A percentile compares a stretch with the other conserved stretches of the same genome.
Evolutionary conservation across 2,888 invertebrate species (phyloP).

Genomic region (Andrena flavipes): DNA sequence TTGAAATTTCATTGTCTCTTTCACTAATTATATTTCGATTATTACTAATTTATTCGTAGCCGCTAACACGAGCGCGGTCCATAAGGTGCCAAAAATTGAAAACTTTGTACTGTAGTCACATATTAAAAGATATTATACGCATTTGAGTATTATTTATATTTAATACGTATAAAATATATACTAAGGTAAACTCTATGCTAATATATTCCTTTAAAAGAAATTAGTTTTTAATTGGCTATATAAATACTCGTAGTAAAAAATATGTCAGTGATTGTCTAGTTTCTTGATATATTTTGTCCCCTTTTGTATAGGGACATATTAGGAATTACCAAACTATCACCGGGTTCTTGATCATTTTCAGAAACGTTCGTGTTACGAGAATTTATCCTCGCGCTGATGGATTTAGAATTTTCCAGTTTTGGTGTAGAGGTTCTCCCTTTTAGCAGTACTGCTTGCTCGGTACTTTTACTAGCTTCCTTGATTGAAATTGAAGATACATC

Average conservation of each 20-base stretch:
- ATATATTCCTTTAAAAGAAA: constrained; percentile 13
- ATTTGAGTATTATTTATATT: constrained; percentile 9
- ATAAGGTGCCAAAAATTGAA: constrained; percentile 5
- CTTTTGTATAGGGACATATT: constrained; percentile 71
- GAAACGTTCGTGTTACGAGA: constrained; percentile 69
- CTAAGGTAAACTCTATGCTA: neutral
- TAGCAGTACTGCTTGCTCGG: constrained; percentile 80
- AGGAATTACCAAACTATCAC: constrained; percentile 75
- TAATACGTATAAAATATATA: constrained; percentile 3
- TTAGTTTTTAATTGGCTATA: constrained; percentile 34
- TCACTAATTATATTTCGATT: neutral
- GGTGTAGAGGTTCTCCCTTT: constrained; percentile 83
- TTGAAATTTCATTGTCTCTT: neutral
- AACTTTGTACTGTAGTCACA: neutral
- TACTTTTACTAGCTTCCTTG: constrained; percentile 82
- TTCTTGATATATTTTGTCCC: constrained; percentile 51
- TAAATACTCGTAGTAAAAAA: constrained; percentile 37
- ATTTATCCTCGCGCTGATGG: constrained; percentile 68
- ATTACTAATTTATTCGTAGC: neutral
- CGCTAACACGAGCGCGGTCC: neutral
- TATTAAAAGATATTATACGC: constrained; percentile 2
- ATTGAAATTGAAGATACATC: constrained; percentile 83
- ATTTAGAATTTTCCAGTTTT: constrained; percentile 78
- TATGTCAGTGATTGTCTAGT: constrained; percentile 50
- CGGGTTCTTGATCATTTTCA: constrained; percentile 71